Percentiles rank a stretch among this genome's conserved stretches.
Conservation (phyloP, 2,113 vertebrate species). For the Festucalex cinctus region DNA sequence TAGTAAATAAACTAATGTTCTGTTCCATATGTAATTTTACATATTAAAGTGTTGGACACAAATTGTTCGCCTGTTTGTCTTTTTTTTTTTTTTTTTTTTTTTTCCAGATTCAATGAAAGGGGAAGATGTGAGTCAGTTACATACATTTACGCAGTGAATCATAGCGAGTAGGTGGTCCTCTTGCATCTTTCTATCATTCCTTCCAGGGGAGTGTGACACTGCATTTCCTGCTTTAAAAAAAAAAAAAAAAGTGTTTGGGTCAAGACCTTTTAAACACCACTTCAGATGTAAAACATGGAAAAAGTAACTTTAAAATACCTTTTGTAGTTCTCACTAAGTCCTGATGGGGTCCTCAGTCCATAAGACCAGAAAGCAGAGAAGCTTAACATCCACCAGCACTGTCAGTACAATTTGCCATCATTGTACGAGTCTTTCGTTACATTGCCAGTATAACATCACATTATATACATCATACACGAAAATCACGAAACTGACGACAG, state of each 20-base stretch:
- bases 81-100: background rate
- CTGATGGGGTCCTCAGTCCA: conserved; percentile 56
- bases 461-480: background rate
- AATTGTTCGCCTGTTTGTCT: background rate
- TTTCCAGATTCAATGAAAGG: background rate
- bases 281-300: background rate
- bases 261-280: background rate
- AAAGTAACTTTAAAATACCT: background rate
- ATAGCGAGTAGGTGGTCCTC: background rate
- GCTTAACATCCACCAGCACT: conserved; percentile 30
- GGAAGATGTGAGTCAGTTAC: background rate
- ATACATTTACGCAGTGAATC: background rate
- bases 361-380: conserved; percentile 33
- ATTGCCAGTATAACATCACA: background rate
- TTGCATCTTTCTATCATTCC: background rate
- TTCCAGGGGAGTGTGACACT: background rate
- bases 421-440: background rate
- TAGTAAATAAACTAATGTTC: conserved; percentile 70
- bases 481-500: too few species aligned
- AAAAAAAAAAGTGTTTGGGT: background rate
- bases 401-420: background rate
- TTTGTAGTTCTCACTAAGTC: conserved; percentile 31
- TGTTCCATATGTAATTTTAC: conserved; percentile 63
- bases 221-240: background rate
- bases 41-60: conserved; percentile 71